Conservation (phyloP, 2,797 vertebrate species). For the Sebastes vulpes region DNA sequence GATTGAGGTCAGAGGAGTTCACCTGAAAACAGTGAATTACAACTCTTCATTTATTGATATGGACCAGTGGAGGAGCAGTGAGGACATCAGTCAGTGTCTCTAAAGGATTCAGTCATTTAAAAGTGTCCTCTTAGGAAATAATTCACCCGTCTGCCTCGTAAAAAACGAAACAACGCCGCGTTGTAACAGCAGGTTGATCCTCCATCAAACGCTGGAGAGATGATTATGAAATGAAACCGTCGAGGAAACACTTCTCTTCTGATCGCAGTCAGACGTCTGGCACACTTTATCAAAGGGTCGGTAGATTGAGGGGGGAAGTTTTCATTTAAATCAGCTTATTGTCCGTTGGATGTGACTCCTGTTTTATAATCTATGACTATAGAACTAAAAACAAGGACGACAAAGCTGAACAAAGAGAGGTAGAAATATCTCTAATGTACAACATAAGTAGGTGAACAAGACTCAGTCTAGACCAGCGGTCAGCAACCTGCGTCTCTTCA, state of each 20-base stretch:
- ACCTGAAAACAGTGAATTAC: background rate
- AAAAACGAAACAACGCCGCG: background rate
- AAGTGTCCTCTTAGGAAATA: background rate
- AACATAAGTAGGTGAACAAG: too few relatives aligned
- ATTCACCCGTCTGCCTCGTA: background rate
- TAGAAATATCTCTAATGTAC: too few relatives aligned
- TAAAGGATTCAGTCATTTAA: background rate
- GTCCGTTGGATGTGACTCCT: background rate
- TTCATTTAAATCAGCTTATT: background rate
- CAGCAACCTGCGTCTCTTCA: too few relatives aligned
- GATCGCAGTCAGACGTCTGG: background rate
- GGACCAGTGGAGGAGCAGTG: background rate
- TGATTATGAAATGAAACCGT: background rate
- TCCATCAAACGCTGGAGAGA: background rate
- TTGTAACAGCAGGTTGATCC: background rate
- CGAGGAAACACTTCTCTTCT: background rate
- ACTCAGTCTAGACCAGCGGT: too few relatives aligned
- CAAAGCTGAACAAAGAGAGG: too few relatives aligned
- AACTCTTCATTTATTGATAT: background rate
- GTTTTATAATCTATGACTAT: too few relatives aligned
- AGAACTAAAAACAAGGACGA: too few relatives aligned
- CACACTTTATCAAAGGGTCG: background rate
- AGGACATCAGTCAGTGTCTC: slow-evolving; percentile 12
- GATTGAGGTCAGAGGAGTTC: background rate
- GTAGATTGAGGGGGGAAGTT: background rate